Base-by-base conservation (phyloP, 2,113 vertebrate species). In the Maylandia zebra region DNA sequence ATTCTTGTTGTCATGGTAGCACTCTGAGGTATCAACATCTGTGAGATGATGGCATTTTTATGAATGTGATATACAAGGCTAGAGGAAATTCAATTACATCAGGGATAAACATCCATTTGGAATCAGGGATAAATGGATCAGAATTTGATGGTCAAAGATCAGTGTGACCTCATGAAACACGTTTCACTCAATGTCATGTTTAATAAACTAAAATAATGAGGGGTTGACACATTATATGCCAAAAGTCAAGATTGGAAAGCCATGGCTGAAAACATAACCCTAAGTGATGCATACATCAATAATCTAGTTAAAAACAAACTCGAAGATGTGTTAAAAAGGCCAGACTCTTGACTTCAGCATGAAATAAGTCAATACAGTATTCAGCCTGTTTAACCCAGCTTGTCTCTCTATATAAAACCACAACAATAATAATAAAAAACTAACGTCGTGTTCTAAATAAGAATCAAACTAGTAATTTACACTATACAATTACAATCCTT, bases 1-100 rank as follows among this genome's bases (percentile, higher is more conserved):
- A 81, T 64, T 89, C 17, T 38, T 8, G 45, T 92, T 55, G 78
- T 82, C 89, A 86, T 89, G 76, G 82, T 24, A 92, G 74, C 89
- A 57, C 43, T 50, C 30, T 16, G 7, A 74, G 41, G 55, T 87
- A 17, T 43, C 50, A 66, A 30, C 41, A 83, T 86, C 19, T 30
- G 12, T 13, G 57, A 80, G n/a, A 52, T 64, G 78, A 79, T 64
- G 57, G 27, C 74, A 78, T 78, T 34, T 76, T 34, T 52, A 78
- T 52, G 45, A 78, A 78, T 52, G 16, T 13, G 16, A 78, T 78
- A 78, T 78, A 32, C 30, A 5, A 52, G 78, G 16, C n/a, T 52
- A 50, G 27, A 32, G 45, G 74, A 52, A 78, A 52, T 78, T 52
- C 30, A 78, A 78, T 52, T 78, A 52, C 74, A 52, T 34, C 27